A percentile compares a stretch with the other conserved stretches of the same genome.
Evolutionary conservation across 1,140 invertebrate species (phyloP).

Genomic region (Ganaspis sp.): DNA sequence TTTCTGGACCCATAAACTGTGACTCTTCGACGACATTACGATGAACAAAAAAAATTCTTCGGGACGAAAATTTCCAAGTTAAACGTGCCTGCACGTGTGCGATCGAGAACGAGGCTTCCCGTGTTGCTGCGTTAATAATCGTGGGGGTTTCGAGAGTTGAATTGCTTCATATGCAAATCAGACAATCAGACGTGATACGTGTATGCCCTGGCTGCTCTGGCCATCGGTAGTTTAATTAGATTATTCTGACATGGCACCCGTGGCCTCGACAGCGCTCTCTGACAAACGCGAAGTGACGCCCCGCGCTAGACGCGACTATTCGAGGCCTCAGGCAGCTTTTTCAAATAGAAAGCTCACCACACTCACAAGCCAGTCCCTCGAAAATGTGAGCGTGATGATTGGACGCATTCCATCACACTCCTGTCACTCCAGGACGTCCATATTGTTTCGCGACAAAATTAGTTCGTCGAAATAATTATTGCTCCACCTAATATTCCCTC

Average conservation of each 20-base stretch:
- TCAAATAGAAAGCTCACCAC: neutral
- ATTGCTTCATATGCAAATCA: constrained; percentile 66
- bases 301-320: constrained; percentile 36
- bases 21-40: no score
- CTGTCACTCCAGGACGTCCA: neutral
- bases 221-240: constrained; percentile 64
- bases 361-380: neutral
- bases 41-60: no score
- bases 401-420: constrained; percentile 1
- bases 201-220: constrained; percentile 41
- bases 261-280: constrained; percentile 48
- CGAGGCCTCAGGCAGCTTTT: constrained; percentile 10
- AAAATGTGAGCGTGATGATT: constrained; percentile 15
- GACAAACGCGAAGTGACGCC: constrained; percentile 47
- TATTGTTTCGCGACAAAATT: constrained; percentile 11
- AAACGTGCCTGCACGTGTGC: constrained; percentile 23
- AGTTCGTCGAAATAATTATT: constrained; percentile 11
- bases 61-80: constrained; percentile 28
- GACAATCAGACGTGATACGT: constrained; percentile 62
- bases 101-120: constrained; percentile 35
- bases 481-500: neutral
- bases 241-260: constrained; percentile 56
- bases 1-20: no score
- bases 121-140: constrained; percentile 62
- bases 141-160: constrained; percentile 46